phyloP scores from a whole-genome alignment of 1,140 invertebrate genomes.

The Dreissena polymorpha region DNA sequence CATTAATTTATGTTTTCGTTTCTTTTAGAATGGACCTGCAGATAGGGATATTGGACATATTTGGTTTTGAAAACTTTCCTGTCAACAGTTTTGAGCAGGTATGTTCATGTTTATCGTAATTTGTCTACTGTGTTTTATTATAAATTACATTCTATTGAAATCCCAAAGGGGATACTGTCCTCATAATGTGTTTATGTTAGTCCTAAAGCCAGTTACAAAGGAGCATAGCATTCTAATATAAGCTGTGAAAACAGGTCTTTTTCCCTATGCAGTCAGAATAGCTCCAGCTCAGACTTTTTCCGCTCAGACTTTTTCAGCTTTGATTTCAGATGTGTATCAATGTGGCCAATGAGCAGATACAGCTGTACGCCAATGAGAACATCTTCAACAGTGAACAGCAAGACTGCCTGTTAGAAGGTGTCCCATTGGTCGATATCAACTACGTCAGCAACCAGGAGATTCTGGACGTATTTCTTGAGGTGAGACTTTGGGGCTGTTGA shows the following conservation, averaged over 20 bases:
- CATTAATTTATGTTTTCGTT: not conserved
- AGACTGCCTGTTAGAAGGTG: slow-evolving; percentile 90
- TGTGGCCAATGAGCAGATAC: slow-evolving; percentile 81
- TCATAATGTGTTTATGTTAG: not conserved
- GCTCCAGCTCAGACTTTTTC: no score
- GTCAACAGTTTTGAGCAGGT: slow-evolving; percentile 92
- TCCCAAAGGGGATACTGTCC: not conserved
- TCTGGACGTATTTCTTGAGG: slow-evolving; percentile 66
- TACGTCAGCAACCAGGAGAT: slow-evolving; percentile 87
- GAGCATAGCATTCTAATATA: slow-evolving; percentile 84
- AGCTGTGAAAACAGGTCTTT: no score
- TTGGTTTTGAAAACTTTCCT: slow-evolving; percentile 92
- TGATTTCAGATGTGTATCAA: slow-evolving; percentile 83
- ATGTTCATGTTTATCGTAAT: slow-evolving; percentile 10
- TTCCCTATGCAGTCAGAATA: no score
- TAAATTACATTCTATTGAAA: not conserved
- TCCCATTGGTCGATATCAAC: slow-evolving; percentile 83
- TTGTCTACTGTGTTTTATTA: not conserved
- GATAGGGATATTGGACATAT: slow-evolving; percentile 89
- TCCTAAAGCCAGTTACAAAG: slow-evolving; percentile 83
- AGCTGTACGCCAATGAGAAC: slow-evolving; percentile 90
- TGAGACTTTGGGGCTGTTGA: slow-evolving; percentile 58
- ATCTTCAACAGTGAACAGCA: slow-evolving; percentile 90
- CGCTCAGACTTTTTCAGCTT: no score
- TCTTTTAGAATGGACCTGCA: slow-evolving; percentile 50